These are phyloP conservation scores for Gari tellinella DNA, from an alignment of 2,888 invertebrate genomes.

Conservation along the genomic window DNA sequence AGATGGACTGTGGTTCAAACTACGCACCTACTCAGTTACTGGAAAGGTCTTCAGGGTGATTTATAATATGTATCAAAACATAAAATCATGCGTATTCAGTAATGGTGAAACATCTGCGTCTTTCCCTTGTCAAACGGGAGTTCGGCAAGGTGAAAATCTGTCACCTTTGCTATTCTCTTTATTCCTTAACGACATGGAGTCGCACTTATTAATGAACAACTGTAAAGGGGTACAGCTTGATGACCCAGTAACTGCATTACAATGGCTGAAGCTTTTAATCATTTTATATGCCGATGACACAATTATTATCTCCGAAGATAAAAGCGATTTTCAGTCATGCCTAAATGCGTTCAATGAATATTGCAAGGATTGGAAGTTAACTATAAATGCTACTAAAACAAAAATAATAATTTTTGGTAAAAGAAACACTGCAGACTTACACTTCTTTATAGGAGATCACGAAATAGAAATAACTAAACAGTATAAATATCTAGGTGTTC, in stretches of 20 bases:
- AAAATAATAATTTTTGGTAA: conserved; percentile 15
- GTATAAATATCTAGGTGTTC: conserved; percentile 18
- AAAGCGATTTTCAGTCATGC: conserved; percentile 6
- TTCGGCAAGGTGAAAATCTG: conserved; percentile 35
- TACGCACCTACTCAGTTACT: conserved; percentile 4
- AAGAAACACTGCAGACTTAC: conserved; percentile 4
- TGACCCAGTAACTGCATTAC: not conserved
- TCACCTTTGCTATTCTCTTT: conserved; percentile 32
- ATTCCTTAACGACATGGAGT: conserved; percentile 25
- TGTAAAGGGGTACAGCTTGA: not conserved
- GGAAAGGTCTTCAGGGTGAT: conserved; percentile 23
- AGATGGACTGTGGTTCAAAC: conserved; percentile 23
- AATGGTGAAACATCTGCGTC: conserved; percentile 4
- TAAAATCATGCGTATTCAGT: conserved; percentile 15
- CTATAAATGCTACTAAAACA: conserved; percentile 11
- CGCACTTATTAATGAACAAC: not conserved
- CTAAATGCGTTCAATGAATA: conserved; percentile 16
- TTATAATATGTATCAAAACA: conserved; percentile 23
- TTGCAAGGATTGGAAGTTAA: conserved; percentile 23
- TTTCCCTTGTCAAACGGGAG: conserved; percentile 19
- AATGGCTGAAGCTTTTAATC: conserved; percentile 10
- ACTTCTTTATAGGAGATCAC: conserved; percentile 1
- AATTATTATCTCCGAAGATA: conserved; percentile 18
- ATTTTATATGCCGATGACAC: conserved; percentile 28
- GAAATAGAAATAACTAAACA: conserved; percentile 1